Evolutionary conservation across 2,888 invertebrate genomes (phyloP).

Genomic region (Caenorhabditis sp.): DNA sequence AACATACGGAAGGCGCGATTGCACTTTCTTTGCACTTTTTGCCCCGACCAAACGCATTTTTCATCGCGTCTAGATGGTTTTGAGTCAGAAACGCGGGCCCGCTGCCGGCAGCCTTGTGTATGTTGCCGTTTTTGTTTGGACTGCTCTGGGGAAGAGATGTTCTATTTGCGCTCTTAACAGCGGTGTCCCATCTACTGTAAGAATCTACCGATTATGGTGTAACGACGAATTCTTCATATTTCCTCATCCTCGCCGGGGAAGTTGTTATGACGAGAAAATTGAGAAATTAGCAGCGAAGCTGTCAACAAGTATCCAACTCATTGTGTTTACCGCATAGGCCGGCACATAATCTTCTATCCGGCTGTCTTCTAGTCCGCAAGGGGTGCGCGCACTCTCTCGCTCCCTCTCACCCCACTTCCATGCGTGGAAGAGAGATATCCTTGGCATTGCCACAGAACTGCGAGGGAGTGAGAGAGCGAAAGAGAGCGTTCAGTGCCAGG

Average conservation of each 20-base stretch:
- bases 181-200: background rate
- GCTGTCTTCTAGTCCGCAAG: constrained; percentile 24
- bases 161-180: constrained; percentile 37
- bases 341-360: constrained; percentile 8
- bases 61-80: constrained; percentile 1
- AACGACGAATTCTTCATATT: background rate
- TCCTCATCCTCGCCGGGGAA: background rate
- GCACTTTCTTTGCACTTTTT: constrained; percentile 62
- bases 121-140: constrained; percentile 54
- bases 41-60: constrained; percentile 10
- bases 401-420: background rate
- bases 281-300: constrained; percentile 8
- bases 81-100: constrained; percentile 18
- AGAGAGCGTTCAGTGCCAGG: constrained; percentile 48
- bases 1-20: constrained; percentile 33
- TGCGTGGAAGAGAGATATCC: constrained; percentile 13
- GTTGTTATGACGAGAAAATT: constrained; percentile 27
- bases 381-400: constrained; percentile 27
- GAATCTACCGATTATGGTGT: constrained; percentile 19
- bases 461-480: constrained; percentile 7
- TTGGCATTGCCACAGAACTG: constrained; percentile 24
- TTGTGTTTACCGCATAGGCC: constrained; percentile 13
- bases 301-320: constrained; percentile 8
- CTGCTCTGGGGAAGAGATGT: constrained; percentile 16
- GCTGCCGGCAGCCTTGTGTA: constrained; percentile 14